Evolutionary conservation across 2,888 invertebrate species (phyloP).

Genomic region (Mimumesa dahlbomi): DNA sequence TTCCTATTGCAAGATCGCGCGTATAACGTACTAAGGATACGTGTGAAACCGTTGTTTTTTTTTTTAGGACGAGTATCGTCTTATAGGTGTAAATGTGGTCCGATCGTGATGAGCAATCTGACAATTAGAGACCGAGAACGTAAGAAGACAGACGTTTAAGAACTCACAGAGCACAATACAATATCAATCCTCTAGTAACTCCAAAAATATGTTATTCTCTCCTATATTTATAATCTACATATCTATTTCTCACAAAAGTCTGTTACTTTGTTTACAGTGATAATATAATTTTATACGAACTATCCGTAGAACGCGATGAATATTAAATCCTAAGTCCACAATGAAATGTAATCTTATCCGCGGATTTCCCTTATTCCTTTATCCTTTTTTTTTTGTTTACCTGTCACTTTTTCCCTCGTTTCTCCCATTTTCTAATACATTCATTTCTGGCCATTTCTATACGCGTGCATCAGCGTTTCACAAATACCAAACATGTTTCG

Average conservation of each 20-base stretch:
- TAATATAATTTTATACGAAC: constrained; percentile 57
- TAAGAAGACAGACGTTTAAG: constrained; percentile 61
- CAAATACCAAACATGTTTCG: constrained; percentile 14
- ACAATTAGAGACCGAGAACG: constrained; percentile 54
- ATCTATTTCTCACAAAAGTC: constrained; percentile 56
- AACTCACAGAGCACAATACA: constrained; percentile 60
- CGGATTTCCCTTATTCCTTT: constrained; percentile 29
- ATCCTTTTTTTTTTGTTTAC: constrained; percentile 22
- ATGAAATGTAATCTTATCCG: constrained; percentile 27
- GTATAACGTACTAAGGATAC: background rate
- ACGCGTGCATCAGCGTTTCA: constrained; percentile 28
- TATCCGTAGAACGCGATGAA: constrained; percentile 64
- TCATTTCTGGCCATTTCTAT: constrained; percentile 40
- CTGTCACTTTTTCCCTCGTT: too few relatives aligned
- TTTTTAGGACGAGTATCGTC: background rate
- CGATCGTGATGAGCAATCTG: constrained; percentile 57
- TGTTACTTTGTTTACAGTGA: constrained; percentile 62
- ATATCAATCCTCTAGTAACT: constrained; percentile 69
- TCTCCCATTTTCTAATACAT: constrained; percentile 8
- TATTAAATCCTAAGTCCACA: constrained; percentile 59
- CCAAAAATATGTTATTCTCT: constrained; percentile 77
- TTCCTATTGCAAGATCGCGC: too few relatives aligned
- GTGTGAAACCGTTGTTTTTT: background rate
- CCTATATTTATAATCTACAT: constrained; percentile 61
- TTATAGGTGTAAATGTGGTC: constrained; percentile 49